Conservation (phyloP, 2,797 vertebrate genomes). For the Chloroceryle inda region DNA sequence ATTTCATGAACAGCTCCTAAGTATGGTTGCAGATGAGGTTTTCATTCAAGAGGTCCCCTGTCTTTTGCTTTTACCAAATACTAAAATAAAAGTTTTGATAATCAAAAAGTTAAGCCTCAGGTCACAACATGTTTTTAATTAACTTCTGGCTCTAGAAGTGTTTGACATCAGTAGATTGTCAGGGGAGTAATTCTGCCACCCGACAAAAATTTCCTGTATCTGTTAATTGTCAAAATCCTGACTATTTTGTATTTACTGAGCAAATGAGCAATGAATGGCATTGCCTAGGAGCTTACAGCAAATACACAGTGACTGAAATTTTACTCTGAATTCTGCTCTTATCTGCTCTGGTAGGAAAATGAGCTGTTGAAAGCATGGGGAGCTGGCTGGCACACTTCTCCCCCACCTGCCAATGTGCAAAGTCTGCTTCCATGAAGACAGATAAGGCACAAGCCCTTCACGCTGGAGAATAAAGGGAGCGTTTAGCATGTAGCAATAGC, state of each 20-base stretch:
- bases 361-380: not conserved
- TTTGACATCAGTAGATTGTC: fast-evolving
- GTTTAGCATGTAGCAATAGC: not conserved
- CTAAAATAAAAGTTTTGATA: not conserved
- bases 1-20: not conserved
- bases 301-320: not conserved
- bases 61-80: not conserved
- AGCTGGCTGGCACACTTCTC: not conserved
- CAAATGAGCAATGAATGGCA: not conserved
- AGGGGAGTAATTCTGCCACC: not conserved
- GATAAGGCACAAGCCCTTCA: not conserved
- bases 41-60: not conserved
- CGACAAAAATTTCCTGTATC: not conserved
- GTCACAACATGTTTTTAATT: not conserved
- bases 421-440: not conserved
- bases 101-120: not conserved
- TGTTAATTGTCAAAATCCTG: not conserved
- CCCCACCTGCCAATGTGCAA: not conserved
- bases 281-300: not conserved
- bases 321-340: not conserved
- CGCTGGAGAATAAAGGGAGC: not conserved
- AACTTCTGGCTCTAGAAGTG: not conserved
- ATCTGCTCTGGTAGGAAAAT: not conserved
- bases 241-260: not conserved
- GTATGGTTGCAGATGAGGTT: not conserved